Conservation (phyloP, 1,140 invertebrate genomes). For the Conus betulinus region DNA sequence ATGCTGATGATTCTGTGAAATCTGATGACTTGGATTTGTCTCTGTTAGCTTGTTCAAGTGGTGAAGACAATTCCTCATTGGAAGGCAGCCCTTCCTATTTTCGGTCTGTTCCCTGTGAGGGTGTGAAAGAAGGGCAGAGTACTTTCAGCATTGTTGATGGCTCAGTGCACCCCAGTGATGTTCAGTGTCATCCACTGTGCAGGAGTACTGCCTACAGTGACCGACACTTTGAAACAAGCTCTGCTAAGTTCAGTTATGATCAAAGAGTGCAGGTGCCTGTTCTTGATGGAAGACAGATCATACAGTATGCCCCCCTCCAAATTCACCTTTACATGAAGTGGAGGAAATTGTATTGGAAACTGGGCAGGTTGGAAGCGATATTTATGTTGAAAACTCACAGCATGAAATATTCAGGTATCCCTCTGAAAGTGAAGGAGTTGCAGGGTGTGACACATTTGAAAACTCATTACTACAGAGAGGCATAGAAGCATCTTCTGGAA, state of each 20-base stretch:
- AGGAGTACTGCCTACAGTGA: not conserved
- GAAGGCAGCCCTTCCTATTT: not conserved
- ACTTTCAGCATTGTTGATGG: not conserved
- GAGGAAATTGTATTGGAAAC: not conserved
- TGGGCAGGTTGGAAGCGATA: not conserved
- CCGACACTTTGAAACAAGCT: no score
- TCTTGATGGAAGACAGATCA: not conserved
- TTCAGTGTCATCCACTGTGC: not conserved
- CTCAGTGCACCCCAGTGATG: not conserved
- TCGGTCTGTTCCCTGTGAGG: not conserved
- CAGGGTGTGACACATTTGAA: not conserved
- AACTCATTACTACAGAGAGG: not conserved
- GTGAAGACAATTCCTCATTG: not conserved
- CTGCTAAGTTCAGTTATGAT: not conserved
- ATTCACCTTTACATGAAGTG: not conserved
- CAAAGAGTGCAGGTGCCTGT: not conserved
- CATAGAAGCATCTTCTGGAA: not conserved
- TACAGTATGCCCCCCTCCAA: not conserved
- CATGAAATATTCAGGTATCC: not conserved
- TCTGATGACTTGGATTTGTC: conserved; percentile 7
- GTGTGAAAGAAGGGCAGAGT: not conserved
- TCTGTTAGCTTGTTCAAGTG: not conserved
- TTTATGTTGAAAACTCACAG: not conserved
- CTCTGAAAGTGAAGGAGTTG: no score
- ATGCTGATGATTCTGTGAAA: not conserved